Percentiles rank a stretch among this genome's conserved stretches.
These are phyloP conservation scores for Melinaea menophilus DNA, from an alignment of 2,888 invertebrate genomes.

Conservation along the genomic window DNA sequence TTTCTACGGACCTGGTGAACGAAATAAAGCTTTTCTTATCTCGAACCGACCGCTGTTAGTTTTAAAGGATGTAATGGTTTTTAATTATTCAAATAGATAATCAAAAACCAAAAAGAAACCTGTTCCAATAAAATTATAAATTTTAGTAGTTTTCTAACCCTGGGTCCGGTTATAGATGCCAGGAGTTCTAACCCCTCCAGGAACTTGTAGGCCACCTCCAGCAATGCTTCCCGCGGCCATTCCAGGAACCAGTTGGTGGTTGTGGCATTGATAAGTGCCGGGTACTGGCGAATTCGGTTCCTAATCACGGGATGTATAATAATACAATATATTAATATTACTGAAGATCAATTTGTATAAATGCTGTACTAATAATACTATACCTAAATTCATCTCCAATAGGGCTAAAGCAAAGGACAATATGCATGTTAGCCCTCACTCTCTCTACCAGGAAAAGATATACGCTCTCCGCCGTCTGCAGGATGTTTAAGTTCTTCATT, in stretches of 20 bases:
- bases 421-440: conserved; percentile 86
- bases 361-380: too few species aligned
- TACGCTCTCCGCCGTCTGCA: conserved; percentile 82
- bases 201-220: conserved; percentile 93
- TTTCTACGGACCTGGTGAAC: conserved; percentile 51
- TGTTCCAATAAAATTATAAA: too few species aligned
- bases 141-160: conserved; percentile 49
- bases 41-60: neutral
- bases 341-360: neutral
- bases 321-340: conserved; percentile 1
- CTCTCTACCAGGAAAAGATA: conserved; percentile 88
- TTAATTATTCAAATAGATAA: too few species aligned
- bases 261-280: conserved; percentile 90
- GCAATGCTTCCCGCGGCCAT: conserved; percentile 91
- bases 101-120: too few species aligned
- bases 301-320: conserved; percentile 54
- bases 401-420: conserved; percentile 92
- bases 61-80: neutral
- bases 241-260: conserved; percentile 94
- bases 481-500: conserved; percentile 74
- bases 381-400: conserved; percentile 88
- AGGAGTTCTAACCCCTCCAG: conserved; percentile 84
- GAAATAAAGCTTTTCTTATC: too few species aligned
- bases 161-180: conserved; percentile 81
- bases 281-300: conserved; percentile 90